Percentiles rank a stretch among this genome's conserved stretches.
phyloP scores from a whole-genome alignment of 2,797 vertebrate genomes.

The Steatocranus sp. region DNA sequence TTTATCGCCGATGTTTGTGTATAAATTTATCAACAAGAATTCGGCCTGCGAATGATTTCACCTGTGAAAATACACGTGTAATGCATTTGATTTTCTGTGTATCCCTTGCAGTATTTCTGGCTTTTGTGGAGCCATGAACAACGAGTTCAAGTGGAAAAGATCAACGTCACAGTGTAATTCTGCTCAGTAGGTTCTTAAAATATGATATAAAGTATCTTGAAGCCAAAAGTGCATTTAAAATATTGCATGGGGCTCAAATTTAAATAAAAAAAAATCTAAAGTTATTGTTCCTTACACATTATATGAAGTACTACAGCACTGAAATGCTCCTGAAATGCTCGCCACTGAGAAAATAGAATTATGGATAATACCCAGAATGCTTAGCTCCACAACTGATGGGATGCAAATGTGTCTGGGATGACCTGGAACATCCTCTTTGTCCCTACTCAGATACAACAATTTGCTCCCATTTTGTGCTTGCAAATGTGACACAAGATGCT shows the following conservation, averaged over 20 bases:
- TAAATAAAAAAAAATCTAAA: not conserved
- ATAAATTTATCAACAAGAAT: not conserved
- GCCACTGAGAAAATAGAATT: not conserved
- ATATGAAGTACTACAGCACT: not conserved
- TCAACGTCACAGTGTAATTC: not conserved
- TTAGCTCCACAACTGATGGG: constrained; percentile 14
- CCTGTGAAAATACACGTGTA: not conserved
- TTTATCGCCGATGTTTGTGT: not conserved
- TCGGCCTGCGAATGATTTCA: not conserved
- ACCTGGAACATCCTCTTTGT: constrained; percentile 52
- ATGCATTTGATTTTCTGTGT: not conserved
- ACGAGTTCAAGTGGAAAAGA: not conserved
- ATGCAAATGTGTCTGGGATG: constrained; percentile 47
- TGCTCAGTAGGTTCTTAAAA: not conserved
- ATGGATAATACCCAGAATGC: constrained; percentile 25
- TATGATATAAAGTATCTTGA: not conserved
- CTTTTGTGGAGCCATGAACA: not conserved
- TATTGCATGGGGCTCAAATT: not conserved
- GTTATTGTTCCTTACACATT: not conserved
- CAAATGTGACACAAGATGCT: constrained; percentile 63
- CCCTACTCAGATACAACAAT: constrained; percentile 46
- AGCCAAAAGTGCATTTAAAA: not conserved
- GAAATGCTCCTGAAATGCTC: not conserved
- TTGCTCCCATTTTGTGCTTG: constrained; percentile 46
- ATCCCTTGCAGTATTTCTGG: not conserved